Conservation (phyloP, 2,797 vertebrate genomes). For the Sitta carolinensis region DNA sequence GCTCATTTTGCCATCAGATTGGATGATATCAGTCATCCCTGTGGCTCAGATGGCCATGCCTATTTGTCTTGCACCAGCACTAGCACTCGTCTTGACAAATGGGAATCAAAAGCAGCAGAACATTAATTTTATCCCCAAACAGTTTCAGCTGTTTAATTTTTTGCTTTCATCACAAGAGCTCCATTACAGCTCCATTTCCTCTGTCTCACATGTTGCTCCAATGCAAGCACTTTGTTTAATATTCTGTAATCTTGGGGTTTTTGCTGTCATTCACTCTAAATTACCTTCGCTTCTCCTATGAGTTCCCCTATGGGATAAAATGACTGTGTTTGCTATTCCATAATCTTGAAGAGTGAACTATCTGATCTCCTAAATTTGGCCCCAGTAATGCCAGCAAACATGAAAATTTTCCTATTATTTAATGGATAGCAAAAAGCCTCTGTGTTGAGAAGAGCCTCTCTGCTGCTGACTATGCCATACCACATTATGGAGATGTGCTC, state of each 20-base stretch:
- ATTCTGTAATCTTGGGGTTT: fast-evolving
- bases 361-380: background rate
- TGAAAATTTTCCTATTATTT: background rate
- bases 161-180: background rate
- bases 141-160: background rate
- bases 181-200: background rate
- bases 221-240: background rate
- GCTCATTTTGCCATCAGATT: background rate
- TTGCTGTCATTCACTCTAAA: background rate
- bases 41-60: background rate
- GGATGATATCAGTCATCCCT: background rate
- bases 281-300: background rate
- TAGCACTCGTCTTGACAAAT: background rate
- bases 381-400: background rate
- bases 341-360: background rate
- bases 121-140: background rate
- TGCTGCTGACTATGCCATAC: background rate
- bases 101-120: background rate
- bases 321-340: background rate
- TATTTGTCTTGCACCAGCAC: background rate
- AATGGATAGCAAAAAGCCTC: background rate
- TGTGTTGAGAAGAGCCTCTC: background rate
- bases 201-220: background rate
- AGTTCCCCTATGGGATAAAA: background rate
- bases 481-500: background rate